Conservation (phyloP, 2,113 vertebrate genomes). For the Dicentrarchus labrax region DNA sequence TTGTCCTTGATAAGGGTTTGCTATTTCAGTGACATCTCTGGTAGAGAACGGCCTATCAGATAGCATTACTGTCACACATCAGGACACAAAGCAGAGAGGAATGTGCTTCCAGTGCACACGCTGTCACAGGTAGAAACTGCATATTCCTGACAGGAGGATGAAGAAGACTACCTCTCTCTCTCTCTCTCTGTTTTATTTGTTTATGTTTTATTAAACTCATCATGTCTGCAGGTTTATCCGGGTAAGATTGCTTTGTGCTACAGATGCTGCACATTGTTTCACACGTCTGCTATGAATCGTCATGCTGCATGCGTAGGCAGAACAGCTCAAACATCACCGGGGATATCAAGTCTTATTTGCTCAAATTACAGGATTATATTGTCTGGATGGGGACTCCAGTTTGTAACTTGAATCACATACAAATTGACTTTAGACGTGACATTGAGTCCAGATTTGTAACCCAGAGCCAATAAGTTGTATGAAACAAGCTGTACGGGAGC, state of each 20-base stretch:
- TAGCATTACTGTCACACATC: constrained; percentile 40
- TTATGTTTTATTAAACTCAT: not conserved
- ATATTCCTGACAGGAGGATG: not conserved
- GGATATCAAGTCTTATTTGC: constrained; percentile 1
- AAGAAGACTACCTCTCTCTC: not conserved
- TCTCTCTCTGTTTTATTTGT: not conserved
- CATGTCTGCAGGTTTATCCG: not conserved
- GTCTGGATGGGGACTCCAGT: not conserved
- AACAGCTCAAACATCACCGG: not conserved
- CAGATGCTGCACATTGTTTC: not conserved
- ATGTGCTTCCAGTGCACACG: not conserved
- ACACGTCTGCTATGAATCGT: not conserved
- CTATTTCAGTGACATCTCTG: constrained; percentile 38
- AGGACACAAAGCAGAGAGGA: constrained; percentile 32
- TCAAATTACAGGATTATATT: constrained; percentile 20
- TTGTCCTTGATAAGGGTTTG: constrained; percentile 37
- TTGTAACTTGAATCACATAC: constrained; percentile 13
- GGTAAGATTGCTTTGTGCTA: not conserved
- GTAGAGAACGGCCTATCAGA: constrained; percentile 43
- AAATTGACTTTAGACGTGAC: constrained; percentile 10
- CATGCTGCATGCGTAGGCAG: not conserved
- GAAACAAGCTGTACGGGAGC: not conserved
- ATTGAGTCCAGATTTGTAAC: not conserved
- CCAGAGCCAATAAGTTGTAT: not conserved
- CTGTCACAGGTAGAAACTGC: constrained; percentile 15